These are phyloP conservation scores for rabbit (Oryctolagus cuniculus) DNA, from an alignment of 2,113 vertebrate genomes.

Conservation along the genomic window mOryCun1.1 NC_091442.1:16601501-16602000, in stretches of 20 bases:
- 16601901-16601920: background rate
- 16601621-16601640: background rate
- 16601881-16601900: conserved; percentile 4
- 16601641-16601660: background rate
- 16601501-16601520: background rate
- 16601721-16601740: background rate
- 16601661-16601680: background rate
- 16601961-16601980: background rate
- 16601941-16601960: background rate
- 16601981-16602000: background rate
- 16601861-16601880: background rate
- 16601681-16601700: background rate
- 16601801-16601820: background rate
- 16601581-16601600: background rate
- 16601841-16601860: background rate
- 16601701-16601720: background rate
- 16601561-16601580: background rate
- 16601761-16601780: background rate
- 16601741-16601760: background rate
- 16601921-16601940: background rate
- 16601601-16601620: background rate
- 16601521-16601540: background rate
- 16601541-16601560: background rate
- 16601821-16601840: background rate
- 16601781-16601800: background rate